Base-by-base conservation (phyloP, 2,113 vertebrate genomes). In the Salminus brasiliensis region DNA sequence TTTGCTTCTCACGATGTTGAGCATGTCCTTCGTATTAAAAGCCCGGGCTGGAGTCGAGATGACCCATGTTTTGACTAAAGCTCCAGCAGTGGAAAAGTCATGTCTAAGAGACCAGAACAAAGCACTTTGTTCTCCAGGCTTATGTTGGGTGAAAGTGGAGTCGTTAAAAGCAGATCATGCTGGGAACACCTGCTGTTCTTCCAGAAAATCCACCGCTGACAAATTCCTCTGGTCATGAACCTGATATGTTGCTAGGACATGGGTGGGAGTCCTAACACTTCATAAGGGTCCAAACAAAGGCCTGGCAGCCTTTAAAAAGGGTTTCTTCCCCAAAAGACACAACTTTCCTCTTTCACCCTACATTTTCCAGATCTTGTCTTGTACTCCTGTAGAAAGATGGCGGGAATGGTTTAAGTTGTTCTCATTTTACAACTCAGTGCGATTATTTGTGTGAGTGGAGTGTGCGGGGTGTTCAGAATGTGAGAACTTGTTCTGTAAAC, bases 161-260 rank as follows among this genome's bases (percentile, higher is more conserved):
- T 34, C 45, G 13, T 81, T 81, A 81, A 81, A 76, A 62, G 36
- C 45, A 78, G 23, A 73, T 45, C 57, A 69, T 57, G 66, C 41
- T 2, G 41, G 32, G 76, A 87, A 77, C 32, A 23, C 75, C 71
- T 41, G 55, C 70, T 69, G 47, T 41, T 68, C 36, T 67, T 55
- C 29, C 49, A 60, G 41, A 78, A 70, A 79, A 76, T 66, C 18
- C 8, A 13, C 3, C 4, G 27, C 8, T 16, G 21, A 70, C 34
- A 60, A 84, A 82, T 86, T 85, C 79, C 66, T 81, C 18, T 66
- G 32, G 49, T 63, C 23, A 1, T 39, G 72, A 73, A 72, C 59
- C 49, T 23, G 53, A 67, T 74, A 10, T 7, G 86, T 87, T 83
- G 73, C 86, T 78, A 21, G 32, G 85, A 84, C 9, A 82, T 53